Evolutionary conservation across 2,113 vertebrate species (phyloP).

Genomic region (Seriola aureovittata): DNA sequence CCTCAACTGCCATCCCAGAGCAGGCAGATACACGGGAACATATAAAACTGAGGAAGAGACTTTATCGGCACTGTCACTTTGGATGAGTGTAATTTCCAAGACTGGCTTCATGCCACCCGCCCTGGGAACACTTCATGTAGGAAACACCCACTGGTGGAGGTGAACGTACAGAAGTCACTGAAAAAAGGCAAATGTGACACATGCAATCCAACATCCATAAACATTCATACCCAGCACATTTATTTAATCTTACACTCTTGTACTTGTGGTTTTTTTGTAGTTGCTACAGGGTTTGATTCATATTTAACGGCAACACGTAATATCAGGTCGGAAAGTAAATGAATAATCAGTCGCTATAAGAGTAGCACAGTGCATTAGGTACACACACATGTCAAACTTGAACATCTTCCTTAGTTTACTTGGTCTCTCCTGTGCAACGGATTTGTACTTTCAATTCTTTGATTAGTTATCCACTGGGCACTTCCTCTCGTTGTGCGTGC

Average conservation of each 20-base stretch:
- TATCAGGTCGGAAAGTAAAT: conserved; percentile 11
- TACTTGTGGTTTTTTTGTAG: conserved; percentile 8
- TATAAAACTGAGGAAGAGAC: conserved; percentile 45
- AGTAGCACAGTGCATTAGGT: conserved; percentile 16
- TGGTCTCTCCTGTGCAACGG: neutral
- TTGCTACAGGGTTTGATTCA: neutral
- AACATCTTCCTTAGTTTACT: conserved; percentile 23
- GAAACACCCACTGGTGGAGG: conserved; percentile 29
- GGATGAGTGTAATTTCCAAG: conserved; percentile 49
- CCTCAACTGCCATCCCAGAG: conserved; percentile 46
- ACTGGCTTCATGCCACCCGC: conserved; percentile 35
- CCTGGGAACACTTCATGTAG: conserved; percentile 43
- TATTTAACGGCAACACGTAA: neutral
- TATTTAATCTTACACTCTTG: conserved; percentile 7
- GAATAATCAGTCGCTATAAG: neutral
- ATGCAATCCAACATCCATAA: conserved; percentile 27
- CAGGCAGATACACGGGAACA: conserved; percentile 47
- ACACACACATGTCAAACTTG: conserved; percentile 7
- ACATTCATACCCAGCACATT: neutral
- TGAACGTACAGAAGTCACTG: conserved; percentile 24
- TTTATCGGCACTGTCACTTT: conserved; percentile 65
- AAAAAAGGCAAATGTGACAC: conserved; percentile 5
- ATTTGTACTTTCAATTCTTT: conserved; percentile 51
- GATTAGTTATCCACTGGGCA: conserved; percentile 53
- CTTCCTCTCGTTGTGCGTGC: conserved; percentile 39